Base-by-base conservation (phyloP, 1,140 invertebrate species). In the Calliphora vicina region DNA sequence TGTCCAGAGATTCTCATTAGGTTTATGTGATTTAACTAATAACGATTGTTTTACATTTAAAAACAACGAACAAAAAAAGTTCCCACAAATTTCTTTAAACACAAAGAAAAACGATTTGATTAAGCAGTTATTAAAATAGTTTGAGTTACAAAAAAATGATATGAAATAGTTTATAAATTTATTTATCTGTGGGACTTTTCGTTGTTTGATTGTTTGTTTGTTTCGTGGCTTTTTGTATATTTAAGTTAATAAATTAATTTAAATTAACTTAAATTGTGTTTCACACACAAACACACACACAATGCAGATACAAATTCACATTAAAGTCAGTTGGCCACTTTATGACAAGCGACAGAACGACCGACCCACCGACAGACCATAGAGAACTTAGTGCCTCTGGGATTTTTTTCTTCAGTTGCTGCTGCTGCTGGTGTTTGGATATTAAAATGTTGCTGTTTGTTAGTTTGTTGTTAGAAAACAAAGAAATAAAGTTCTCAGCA, bases 401-500 rank as follows among this genome's bases (percentile, higher is more conserved):
- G n/a, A n/a, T n/a, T n/a, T n/a, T n/a, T 13, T 57, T 57, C n/a
- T 1, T 35, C 0, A 5, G 10, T 35, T 2, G 35, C 35, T 35
- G 35, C 35, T 35, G 35, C 35, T 35, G 35, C 10, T 35, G 10
- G 6, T 8, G 5, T 35, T 35, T 10, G 10, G 10, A 35, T 35
- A 35, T 35, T 35, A 35, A 35, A 35, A 35, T 35, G 6, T 57
- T 57, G 15, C 50, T n/a, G 61, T 67, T 67, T 6, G n/a, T 67
- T 67, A n/a, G 61, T 67, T 67, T 6, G n/a, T 67, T 67, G 57
- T 67, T 23, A 67, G 57, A 67, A 29, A 67, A 67, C 23, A 67
- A 67, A 67, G 61, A 67, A 67, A 78, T 78, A 78, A 78, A 78
- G 74, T 78, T 78, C 74, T 78, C 74, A 78, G 74, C 74, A 78